These are phyloP conservation scores for Agapornis canus DNA, from an alignment of 2,797 vertebrate genomes.

Conservation along the genomic window DNA sequence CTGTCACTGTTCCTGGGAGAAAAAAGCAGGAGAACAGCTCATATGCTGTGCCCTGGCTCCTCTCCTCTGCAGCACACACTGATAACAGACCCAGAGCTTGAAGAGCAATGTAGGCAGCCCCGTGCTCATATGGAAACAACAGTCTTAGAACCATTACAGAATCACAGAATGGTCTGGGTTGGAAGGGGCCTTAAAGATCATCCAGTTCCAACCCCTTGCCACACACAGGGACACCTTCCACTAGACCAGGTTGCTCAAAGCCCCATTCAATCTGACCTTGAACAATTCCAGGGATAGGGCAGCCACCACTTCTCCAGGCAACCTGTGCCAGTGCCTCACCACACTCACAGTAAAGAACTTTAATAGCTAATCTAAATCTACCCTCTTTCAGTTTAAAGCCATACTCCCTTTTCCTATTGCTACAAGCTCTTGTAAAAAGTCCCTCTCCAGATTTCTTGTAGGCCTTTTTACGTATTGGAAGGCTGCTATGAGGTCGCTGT, in stretches of 20 bases:
- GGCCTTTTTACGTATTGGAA: neutral
- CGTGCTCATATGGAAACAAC: neutral
- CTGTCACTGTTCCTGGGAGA: fast-evolving
- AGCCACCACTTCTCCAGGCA: neutral
- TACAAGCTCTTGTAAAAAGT: neutral
- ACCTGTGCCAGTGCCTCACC: neutral
- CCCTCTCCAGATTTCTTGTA: neutral
- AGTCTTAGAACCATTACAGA: neutral
- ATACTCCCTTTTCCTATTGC: neutral
- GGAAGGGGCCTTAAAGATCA: neutral
- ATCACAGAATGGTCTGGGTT: neutral
- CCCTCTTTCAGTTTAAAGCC: neutral
- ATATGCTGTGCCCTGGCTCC: neutral
- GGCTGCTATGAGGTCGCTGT: neutral
- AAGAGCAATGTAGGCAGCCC: neutral
- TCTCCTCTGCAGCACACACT: neutral
- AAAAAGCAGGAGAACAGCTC: neutral
- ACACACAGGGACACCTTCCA: neutral
- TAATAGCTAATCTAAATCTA: neutral
- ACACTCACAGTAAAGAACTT: neutral
- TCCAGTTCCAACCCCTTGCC: neutral
- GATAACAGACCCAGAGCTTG: neutral
- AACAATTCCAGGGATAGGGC: neutral
- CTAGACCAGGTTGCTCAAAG: neutral
- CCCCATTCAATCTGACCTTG: neutral